Evolutionary conservation across 2,113 vertebrate genomes (phyloP), one percentile per base, ranked within the genome.

Genomic region (Poeciliopsis occidentalis): DNA sequence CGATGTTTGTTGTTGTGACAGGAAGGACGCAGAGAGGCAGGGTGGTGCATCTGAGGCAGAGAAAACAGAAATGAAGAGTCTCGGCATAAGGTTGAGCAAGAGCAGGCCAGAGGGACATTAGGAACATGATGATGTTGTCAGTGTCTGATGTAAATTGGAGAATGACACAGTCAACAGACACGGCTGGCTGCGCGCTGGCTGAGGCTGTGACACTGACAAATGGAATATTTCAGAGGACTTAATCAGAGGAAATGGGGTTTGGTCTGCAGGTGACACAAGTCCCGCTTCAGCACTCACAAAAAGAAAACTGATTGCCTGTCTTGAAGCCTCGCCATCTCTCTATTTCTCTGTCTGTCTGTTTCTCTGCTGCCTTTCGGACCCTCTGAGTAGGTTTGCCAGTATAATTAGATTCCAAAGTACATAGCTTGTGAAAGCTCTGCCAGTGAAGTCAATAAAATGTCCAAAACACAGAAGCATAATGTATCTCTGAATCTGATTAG

Each of bases 161-260:
- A 87, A 92, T 95, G 96, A 95, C 95, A 96, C 95, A 96, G 95
- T 96, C 96, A 95, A 96, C 95, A 95, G 95, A 96, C 93, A 96
- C 93, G 95, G 94, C 92, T 69, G 95, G 93, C 94, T 96, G 95
- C 94, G 89, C 84, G 88, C 95, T 87, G 94, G 89, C 93, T 90
- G 73, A 90, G 91, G 94, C 92, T 92, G 85, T 96, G 96, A 96
- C 96, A 97, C 96, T 97, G 97, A 97, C 93, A 96, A 94, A 97
- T 97, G 95, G 93, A 97, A 96, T 96, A 96, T 97, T 96, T 96
- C 92, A 94, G 92, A 94, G 94, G 95, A 97, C 95, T 96, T 97
- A 97, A 97, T 96, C 96, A 96, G 96, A 96, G 95, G 95, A 96
- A 96, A 97, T 96, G 94, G 95, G 94, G 94, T 96, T 96, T 95